Base-by-base conservation (phyloP, 92 coral and sea anemone genomes). In the Pocillopora grandis region DNA sequence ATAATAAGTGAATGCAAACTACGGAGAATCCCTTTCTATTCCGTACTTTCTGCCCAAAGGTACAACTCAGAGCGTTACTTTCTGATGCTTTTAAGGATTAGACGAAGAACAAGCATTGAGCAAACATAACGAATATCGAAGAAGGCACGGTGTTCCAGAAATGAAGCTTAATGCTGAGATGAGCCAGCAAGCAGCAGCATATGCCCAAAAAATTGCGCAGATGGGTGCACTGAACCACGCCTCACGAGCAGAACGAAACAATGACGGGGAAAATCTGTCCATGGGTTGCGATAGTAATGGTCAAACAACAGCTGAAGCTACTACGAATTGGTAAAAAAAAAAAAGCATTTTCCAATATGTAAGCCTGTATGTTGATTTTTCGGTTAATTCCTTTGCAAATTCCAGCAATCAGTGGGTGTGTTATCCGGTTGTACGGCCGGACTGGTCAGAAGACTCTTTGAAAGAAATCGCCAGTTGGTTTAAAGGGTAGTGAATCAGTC, bases 181-280 rank as follows among this genome's bases (percentile, higher is more conserved):
- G 93, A 89, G 90, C 85, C 19, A 73, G 19, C 65, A 71, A 12
- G 98, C 98, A 8, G 87, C 85, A 60, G 87, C 79, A 33, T 94
- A 92, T 88, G 98, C 98, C 2, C 86, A 87, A 71, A 52, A 91
- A 36, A 48, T 94, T 77, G 88, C 92, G 18, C 77, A 75, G 0
- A 37, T 31, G 63, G 91, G 92, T 13, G 73, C 27, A 63, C 86
- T 94, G 64, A 83, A 81, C 12, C 98, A 94, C 87, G 83, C 98
- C 1, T 71, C 88, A 19, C 18, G 58, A 35, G 75, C 76, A 0
- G 84, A 94, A 52, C 86, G 95, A 61, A 81, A 91, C 75, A 76
- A 85, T 21, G 86, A 94, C 36, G 98, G 98, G 9, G 98, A 94
- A 66, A 94, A 94, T 52, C 87, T 94, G 5, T 93, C 98, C n/a